Base-by-base conservation (phyloP, 35 echinoderm and acorn worm species). In the Ophioderma brevispina region DNA sequence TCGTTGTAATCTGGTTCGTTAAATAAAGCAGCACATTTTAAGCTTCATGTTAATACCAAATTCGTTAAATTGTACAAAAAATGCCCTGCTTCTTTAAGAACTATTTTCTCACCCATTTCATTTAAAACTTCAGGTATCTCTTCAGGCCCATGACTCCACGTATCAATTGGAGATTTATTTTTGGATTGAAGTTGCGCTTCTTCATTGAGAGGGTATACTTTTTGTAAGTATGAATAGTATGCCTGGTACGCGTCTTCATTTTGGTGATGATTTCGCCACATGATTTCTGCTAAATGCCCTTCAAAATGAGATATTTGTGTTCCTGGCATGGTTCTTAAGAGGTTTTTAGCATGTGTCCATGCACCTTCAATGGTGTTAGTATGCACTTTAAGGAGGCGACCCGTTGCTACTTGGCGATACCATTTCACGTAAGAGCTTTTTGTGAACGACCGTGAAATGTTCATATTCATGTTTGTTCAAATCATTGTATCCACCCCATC, bases 341-440 rank as follows among this genome's bases (percentile, higher is more conserved):
- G 82, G 6, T 56, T 39, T 85, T 85, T 85, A 2, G 82, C 52
- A 40, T 64, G 40, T 21, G 34, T 70, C 82, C 82, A 85, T 15
- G 40, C 82, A 6, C 82, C 82, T 33, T 85, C 82, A 32, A 85
- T 85, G 82, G 40, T 56, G 17, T 85, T 85, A 6, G 82, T 85
- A 36, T 32, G 31, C 39, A 85, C 82, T 40, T 85, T 30, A 34
- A 39, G 15, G 2, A 34, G 6, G 13, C 25, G 18, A 32, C 52
- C 49, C 17, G 33, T 85, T 56, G 17, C 33, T 6, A 14, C 33
- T 8, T 85, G 25, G 25, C 46, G 21, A 40, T 55, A 85, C 30
- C 23, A 39, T 49, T 23, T 15, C 39, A 39, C 39, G 39, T 39
- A 85, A 15, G 34, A 21, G 46, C n/a, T 85, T 25, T 39, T 85